Evolutionary conservation across 2,113 vertebrate genomes (phyloP), one percentile per base, ranked within the genome.

Genomic region (Murina feae): DNA sequence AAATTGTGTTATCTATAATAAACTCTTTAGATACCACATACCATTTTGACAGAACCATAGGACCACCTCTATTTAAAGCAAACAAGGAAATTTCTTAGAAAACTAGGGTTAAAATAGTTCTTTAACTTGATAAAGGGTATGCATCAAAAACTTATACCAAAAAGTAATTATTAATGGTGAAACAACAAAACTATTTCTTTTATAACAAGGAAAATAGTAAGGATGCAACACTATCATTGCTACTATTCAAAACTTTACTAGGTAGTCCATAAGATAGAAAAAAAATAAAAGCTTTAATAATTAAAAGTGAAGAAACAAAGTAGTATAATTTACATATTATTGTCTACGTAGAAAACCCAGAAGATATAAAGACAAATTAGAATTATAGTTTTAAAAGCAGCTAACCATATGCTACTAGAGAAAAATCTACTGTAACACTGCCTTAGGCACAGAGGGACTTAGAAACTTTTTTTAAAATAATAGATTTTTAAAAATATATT

Each of bases 41-140:
- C 6, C 7, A 32, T 14, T 66, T 32, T 82, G 80, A 84, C 18
- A 95, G 75, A 90, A 68, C 3, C 21, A 71, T 8, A 8, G 9
- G 12, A 80, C 58, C n/a, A 78, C 21, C 92, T 39, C 49, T 18
- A 78, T 66, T 82, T 51, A 88, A 80, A 79, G 28, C 39, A 89
- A 97, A 65, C 14, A 37, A 81, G 42, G 10, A 66, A 71, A 82
- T 82, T 89, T 88, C 68, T 74, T 80, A 5, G 37, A 92, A 92
- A 92, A 49, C 49, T n/a, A 87, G 4, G 42, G 35, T 74, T 83
- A 90, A 93, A 93, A 74, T 21, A 23, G 11, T 60, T 35, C 35
- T 53, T 91, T 42, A 72, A 81, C 39, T 74, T 72, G 51, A 69
- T 86, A 83, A 90, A 85, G 30, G 16, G 35, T 39, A 20, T 71